phyloP scores from a whole-genome alignment of 2,113 vertebrate genomes.

The Nymphicus hollandicus region DNA sequence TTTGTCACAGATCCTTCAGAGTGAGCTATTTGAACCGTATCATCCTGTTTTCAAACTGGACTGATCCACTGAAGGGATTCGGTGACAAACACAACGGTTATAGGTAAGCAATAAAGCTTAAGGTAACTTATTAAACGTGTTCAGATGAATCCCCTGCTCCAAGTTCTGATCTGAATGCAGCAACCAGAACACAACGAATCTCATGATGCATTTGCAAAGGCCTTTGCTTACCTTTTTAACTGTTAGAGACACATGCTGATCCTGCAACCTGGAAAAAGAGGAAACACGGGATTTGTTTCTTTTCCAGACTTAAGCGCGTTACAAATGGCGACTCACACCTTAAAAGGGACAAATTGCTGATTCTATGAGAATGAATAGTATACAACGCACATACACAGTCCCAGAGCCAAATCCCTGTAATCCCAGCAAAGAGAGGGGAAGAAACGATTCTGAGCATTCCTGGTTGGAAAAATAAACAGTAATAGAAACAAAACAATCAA shows the following conservation, averaged over 20 bases:
- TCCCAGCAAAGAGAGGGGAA: background rate
- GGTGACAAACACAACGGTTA: background rate
- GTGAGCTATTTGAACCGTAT: background rate
- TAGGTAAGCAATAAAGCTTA: background rate
- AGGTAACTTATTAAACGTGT: background rate
- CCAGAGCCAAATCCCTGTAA: background rate
- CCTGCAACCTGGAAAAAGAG: constrained; percentile 16
- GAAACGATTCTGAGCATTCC: background rate
- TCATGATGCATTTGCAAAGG: background rate
- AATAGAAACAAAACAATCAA: background rate
- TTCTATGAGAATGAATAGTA: background rate
- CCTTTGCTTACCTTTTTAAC: constrained; percentile 10
- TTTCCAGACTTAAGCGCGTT: background rate
- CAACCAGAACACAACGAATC: background rate
- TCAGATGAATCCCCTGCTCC: background rate
- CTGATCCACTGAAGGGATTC: background rate
- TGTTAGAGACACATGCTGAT: background rate
- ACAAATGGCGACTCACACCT: background rate
- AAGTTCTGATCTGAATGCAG: background rate
- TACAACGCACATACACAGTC: background rate
- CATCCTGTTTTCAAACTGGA: background rate
- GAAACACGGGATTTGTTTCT: background rate
- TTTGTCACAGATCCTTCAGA: background rate
- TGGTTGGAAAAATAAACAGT: background rate
- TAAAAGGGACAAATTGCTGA: background rate